Evolutionary conservation across 2,888 invertebrate species (phyloP).

Genomic region (Andricus quercusramuli): DNA sequence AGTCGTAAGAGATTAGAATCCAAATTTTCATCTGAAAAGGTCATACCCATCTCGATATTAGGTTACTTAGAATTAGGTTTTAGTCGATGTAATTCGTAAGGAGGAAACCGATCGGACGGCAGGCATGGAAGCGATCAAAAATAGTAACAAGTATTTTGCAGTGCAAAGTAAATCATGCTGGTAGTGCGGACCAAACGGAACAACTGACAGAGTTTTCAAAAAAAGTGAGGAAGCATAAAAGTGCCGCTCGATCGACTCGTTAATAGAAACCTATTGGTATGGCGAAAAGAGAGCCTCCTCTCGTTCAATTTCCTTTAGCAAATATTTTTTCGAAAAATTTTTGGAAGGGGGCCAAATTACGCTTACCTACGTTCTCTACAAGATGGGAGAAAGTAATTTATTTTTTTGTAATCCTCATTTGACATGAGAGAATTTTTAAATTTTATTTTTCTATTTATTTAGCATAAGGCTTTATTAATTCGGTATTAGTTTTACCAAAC

Average conservation of each 20-base stretch:
- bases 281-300: neutral
- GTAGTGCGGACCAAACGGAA: constrained; percentile 77
- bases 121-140: constrained; percentile 72
- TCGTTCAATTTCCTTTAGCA: constrained; percentile 20
- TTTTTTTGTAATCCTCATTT: constrained; percentile 12
- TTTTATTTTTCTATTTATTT: constrained; percentile 18
- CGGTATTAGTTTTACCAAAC: neutral
- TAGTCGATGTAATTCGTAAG: constrained; percentile 54
- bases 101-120: constrained; percentile 75
- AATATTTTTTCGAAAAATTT: neutral
- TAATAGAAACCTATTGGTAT: constrained; percentile 22
- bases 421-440: neutral
- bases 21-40: constrained; percentile 28
- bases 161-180: constrained; percentile 64
- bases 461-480: neutral
- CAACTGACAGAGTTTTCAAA: constrained; percentile 66
- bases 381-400: neutral
- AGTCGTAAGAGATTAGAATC: constrained; percentile 33
- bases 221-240: constrained; percentile 52
- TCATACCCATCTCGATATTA: constrained; percentile 38
- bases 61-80: constrained; percentile 42
- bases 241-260: constrained; percentile 62
- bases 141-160: constrained; percentile 70
- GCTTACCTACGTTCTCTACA: constrained; percentile 15
- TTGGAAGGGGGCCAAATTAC: constrained; percentile 28